Conservation (phyloP, 2,797 vertebrate species). For the Schizopygopsis malacanthus region DNA sequence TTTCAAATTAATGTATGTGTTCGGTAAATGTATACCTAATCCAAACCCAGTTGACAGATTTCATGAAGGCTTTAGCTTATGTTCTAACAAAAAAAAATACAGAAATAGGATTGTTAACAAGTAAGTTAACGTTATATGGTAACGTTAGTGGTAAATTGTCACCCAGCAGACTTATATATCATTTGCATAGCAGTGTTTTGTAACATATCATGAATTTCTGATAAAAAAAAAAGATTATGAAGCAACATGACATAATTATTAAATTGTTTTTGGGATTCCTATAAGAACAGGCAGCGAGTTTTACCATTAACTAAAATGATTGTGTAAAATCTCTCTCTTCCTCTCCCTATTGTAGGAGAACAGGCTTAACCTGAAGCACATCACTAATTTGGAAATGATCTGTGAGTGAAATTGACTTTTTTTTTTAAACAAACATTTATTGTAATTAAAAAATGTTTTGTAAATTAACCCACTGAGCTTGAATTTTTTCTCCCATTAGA, state of each 20-base stretch:
- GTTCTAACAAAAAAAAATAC: too few relatives aligned
- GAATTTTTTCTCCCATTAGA: slow-evolving; percentile 69
- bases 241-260: neutral
- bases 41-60: neutral
- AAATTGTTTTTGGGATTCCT: neutral
- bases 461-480: neutral
- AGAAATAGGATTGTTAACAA: too few relatives aligned
- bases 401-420: slow-evolving; percentile 80
- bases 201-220: neutral
- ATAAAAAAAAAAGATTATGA: neutral
- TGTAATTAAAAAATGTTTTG: neutral
- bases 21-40: neutral
- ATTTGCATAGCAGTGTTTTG: neutral
- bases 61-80: neutral
- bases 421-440: neutral
- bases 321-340: neutral
- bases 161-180: neutral
- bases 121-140: too few relatives aligned
- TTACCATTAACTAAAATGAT: neutral
- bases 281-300: neutral
- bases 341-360: slow-evolving; percentile 75
- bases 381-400: slow-evolving; percentile 86
- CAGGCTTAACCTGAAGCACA: slow-evolving; percentile 74
- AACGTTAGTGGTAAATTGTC: neutral
- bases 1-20: neutral